phyloP scores from a whole-genome alignment of 2,888 invertebrate genomes.

The Dryobota labecula region DNA sequence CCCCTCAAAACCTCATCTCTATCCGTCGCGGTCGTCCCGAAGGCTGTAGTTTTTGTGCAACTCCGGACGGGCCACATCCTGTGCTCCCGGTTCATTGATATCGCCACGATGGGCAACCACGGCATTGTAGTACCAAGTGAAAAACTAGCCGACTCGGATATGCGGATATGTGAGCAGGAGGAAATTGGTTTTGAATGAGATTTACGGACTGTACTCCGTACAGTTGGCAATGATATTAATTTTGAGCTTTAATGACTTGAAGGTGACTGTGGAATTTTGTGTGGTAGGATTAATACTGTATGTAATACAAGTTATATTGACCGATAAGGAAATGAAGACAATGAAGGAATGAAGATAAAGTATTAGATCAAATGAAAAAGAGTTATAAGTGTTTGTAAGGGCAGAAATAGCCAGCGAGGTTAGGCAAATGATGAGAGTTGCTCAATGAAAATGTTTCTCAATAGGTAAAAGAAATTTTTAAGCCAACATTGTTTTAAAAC shows the following conservation, averaged over 20 bases:
- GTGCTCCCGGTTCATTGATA: slow-evolving; percentile 56
- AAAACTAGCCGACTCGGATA: slow-evolving; percentile 49
- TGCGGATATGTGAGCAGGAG: slow-evolving; percentile 52
- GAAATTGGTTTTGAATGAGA: slow-evolving; percentile 50
- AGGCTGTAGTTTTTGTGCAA: slow-evolving; percentile 63
- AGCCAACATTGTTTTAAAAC: slow-evolving; percentile 26
- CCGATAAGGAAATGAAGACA: slow-evolving; percentile 17
- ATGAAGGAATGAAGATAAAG: not conserved
- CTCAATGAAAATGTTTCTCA: not conserved
- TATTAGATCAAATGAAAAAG: too few species aligned
- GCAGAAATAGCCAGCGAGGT: not conserved
- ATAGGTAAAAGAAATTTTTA: not conserved
- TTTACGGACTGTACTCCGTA: slow-evolving; percentile 3
- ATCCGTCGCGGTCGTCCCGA: slow-evolving; percentile 43
- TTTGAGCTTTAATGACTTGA: not conserved
- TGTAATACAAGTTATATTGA: slow-evolving; percentile 3
- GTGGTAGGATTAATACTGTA: not conserved
- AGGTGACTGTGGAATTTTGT: not conserved
- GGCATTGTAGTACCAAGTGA: slow-evolving; percentile 40
- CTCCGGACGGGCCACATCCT: slow-evolving; percentile 57
- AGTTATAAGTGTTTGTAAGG: too few species aligned
- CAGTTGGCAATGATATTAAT: not conserved
- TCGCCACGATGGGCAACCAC: slow-evolving; percentile 19
- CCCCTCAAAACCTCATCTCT: slow-evolving; percentile 29
- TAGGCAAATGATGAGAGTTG: not conserved